phyloP scores from a whole-genome alignment of 2,797 vertebrate species.

The Gymnoscopelus microlampas region DNA sequence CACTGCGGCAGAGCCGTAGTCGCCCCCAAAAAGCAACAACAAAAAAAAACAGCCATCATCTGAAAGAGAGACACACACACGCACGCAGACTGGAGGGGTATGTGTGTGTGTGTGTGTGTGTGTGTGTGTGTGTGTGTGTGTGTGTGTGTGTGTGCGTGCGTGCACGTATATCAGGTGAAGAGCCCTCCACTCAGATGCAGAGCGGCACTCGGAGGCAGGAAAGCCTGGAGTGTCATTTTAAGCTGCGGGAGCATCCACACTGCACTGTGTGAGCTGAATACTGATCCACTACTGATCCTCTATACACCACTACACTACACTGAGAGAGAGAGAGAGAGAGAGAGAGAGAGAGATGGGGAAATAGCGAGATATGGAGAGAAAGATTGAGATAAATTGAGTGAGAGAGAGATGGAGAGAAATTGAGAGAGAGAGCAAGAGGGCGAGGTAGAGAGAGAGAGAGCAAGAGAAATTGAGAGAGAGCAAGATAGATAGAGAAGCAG shows the following conservation, averaged over 20 bases:
- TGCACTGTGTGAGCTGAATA: constrained; percentile 66
- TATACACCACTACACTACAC: too few relatives aligned
- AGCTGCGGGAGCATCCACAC: constrained; percentile 58
- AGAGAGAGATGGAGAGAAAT: constrained; percentile 9
- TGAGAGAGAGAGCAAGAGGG: constrained; percentile 20
- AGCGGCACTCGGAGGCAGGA: constrained; percentile 65
- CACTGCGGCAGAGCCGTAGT: too few relatives aligned
- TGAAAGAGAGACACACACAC: too few relatives aligned
- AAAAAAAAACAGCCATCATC: too few relatives aligned
- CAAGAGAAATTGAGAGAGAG: constrained; percentile 5
- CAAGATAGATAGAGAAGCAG: not conserved
- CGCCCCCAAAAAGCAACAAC: too few relatives aligned
- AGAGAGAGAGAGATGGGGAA: too few relatives aligned
- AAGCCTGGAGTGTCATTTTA: constrained; percentile 74
- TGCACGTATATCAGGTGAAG: constrained; percentile 34
- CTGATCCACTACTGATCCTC: constrained; percentile 41
- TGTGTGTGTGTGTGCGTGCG: too few relatives aligned
- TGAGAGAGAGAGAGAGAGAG: too few relatives aligned
- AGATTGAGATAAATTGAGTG: too few relatives aligned
- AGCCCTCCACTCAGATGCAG: constrained; percentile 53
- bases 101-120: too few relatives aligned
- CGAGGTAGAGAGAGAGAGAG: constrained; percentile 30
- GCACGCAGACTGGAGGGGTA: too few relatives aligned
- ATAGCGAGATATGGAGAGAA: constrained; percentile 34
- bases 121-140: too few relatives aligned